Evolutionary conservation across 2,797 vertebrate genomes (phyloP).

Genomic region (Babyrousa celebensis): DNA sequence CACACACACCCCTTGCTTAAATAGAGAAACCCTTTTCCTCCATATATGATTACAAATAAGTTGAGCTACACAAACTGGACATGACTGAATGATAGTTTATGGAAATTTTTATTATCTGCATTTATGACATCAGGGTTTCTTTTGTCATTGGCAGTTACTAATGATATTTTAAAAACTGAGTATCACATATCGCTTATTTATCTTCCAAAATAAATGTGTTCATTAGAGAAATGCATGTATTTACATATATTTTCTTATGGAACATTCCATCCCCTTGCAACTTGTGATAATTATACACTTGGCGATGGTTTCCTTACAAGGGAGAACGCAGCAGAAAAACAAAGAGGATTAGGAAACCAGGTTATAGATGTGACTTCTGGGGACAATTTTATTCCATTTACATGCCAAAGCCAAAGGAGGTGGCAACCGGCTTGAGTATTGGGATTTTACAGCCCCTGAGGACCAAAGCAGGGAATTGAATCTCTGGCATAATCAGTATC

Average conservation of each 20-base stretch:
- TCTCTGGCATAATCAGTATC: constrained; percentile 64
- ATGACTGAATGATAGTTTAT: constrained; percentile 47
- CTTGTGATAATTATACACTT: constrained; percentile 31
- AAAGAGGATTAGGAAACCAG: constrained; percentile 52
- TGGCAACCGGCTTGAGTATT: not conserved
- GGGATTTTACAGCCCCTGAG: constrained; percentile 22
- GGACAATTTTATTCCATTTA: constrained; percentile 55
- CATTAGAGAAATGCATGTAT: not conserved
- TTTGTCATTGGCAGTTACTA: constrained; percentile 49
- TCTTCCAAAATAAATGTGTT: constrained; percentile 34
- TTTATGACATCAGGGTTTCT: constrained; percentile 48
- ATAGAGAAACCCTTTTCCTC: constrained; percentile 48
- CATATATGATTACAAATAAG: constrained; percentile 70
- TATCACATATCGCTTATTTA: not conserved
- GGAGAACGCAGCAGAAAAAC: constrained; percentile 2
- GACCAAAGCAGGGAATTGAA: not conserved
- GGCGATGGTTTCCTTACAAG: constrained; percentile 47
- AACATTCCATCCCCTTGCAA: constrained; percentile 61
- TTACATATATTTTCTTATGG: constrained; percentile 39
- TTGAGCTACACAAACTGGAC: constrained; percentile 52
- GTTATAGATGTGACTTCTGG: not conserved
- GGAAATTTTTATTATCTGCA: constrained; percentile 75
- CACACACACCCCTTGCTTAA: not conserved
- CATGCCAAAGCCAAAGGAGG: constrained; percentile 64
- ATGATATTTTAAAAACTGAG: constrained; percentile 40